Evolutionary conservation across 2,113 vertebrate genomes (phyloP), one percentile per base, ranked within the genome.

Genomic region (Gymnogyps californianus): DNA sequence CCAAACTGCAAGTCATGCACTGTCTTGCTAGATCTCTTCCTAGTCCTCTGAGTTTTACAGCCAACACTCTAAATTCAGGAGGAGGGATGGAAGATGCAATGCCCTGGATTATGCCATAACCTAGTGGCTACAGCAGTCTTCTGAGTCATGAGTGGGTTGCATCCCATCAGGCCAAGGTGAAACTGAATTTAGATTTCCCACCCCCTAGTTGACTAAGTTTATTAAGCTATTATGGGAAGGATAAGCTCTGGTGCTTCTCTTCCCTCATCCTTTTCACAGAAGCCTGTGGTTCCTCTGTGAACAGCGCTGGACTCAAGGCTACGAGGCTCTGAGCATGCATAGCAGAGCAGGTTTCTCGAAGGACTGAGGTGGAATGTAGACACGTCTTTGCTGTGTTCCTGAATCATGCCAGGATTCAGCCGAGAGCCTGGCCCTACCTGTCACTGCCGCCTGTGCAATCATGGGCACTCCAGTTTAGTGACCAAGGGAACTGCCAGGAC

Each of bases 251-350:
- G 24, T 77, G 46, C 24, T 95, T 83, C 67, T 81, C 26, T 44
- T 84, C 19, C 58, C 16, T 65, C 25, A 32, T 24, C 7, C 10
- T 80, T 79, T 64, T 7, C 62, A 76, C 31, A 86, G 58, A 72
- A 94, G 13, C 36, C 65, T 80, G 44, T 38, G 38, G 5, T 62
- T 93, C 91, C 51, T 55, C 74, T 79, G 28, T 52, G 57, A 71
- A 49, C 36, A 38, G 13, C 3, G 3, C 69, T 36, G 32, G 29
- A 71, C 26, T 75, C 42, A 21, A 20, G 1, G 3, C 44, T 46
- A 44, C 2, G 2, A 88, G 47, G 61, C 44, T 79, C 47, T 0
- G 1, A 67, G 52, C 1, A 0, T 62, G 42, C 62, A 49, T 0
- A 7, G 44, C 55, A 84, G 13, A 57, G 40, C 6, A 26, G 25